Evolutionary conservation across 1,140 invertebrate species (phyloP).

Genomic region (Tetramorium simillimum): DNA sequence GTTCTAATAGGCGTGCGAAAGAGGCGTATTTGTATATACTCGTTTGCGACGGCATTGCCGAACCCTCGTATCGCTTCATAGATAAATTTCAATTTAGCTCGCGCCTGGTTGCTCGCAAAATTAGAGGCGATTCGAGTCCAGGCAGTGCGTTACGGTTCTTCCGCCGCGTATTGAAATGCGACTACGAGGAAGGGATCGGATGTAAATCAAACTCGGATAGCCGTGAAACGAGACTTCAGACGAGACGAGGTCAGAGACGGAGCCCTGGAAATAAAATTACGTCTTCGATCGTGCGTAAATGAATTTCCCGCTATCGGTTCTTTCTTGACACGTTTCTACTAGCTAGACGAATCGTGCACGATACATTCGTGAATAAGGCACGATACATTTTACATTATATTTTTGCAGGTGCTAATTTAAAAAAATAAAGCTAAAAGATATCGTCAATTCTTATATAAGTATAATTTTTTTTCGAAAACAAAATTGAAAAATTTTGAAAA

Average conservation of each 20-base stretch:
- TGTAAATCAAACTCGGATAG: conserved; percentile 71
- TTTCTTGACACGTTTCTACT: background rate
- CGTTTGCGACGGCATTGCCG: background rate
- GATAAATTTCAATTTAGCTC: conserved; percentile 52
- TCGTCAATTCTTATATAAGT: background rate
- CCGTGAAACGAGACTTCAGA: conserved; percentile 63
- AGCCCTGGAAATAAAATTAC: conserved; percentile 73
- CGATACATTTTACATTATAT: background rate
- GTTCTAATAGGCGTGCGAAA: background rate
- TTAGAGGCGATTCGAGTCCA: conserved; percentile 34
- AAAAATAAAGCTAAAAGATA: background rate
- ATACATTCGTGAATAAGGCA: background rate
- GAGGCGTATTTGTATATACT: background rate
- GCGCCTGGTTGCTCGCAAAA: conserved; percentile 30
- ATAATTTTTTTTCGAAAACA: background rate
- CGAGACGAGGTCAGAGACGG: conserved; percentile 65
- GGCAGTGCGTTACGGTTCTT: conserved; percentile 22
- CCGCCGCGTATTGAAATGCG: conserved; percentile 41
- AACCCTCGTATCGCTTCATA: background rate
- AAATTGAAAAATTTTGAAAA: no score
- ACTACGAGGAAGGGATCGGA: conserved; percentile 39
- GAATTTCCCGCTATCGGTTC: conserved; percentile 65
- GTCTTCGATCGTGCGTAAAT: conserved; percentile 70
- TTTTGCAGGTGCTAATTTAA: background rate
- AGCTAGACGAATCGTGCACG: background rate